Percentiles rank a stretch among this genome's conserved stretches.
Evolutionary conservation across 2,797 vertebrate species (phyloP).

Genomic region (Acrocephalus scirpaceus): DNA sequence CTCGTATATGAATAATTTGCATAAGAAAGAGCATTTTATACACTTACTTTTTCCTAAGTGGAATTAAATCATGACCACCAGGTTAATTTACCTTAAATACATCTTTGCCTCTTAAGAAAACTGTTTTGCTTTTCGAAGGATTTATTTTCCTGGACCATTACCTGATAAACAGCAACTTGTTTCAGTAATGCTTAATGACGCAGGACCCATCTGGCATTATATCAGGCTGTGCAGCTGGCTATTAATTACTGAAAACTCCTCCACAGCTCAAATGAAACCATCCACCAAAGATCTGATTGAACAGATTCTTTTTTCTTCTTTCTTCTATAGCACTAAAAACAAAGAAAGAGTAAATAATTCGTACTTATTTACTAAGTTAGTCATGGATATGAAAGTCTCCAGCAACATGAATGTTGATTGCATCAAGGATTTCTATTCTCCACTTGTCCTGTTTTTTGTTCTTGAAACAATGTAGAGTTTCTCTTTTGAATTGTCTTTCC

Average conservation of each 20-base stretch:
- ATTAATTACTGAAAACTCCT: conserved; percentile 73
- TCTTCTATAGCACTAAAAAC: neutral
- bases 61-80: neutral
- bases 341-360: conserved; percentile 19
- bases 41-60: neutral
- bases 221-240: conserved; percentile 70
- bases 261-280: conserved; percentile 40
- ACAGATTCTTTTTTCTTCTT: conserved; percentile 45
- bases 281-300: conserved; percentile 56
- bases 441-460: conserved; percentile 11
- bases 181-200: conserved; percentile 59
- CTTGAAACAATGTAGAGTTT: neutral
- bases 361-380: conserved; percentile 10
- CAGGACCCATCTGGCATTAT: conserved; percentile 56
- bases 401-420: neutral
- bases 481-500: neutral
- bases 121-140: neutral
- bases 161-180: conserved; percentile 51
- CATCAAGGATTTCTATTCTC: conserved; percentile 14
- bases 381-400: neutral
- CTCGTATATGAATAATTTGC: neutral
- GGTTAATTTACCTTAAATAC: neutral
- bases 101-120: neutral
- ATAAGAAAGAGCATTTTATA: neutral
- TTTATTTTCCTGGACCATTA: conserved; percentile 35